These are phyloP conservation scores for Merops nubicus DNA, from an alignment of 2,113 vertebrate species.

Conservation along the genomic window DNA sequence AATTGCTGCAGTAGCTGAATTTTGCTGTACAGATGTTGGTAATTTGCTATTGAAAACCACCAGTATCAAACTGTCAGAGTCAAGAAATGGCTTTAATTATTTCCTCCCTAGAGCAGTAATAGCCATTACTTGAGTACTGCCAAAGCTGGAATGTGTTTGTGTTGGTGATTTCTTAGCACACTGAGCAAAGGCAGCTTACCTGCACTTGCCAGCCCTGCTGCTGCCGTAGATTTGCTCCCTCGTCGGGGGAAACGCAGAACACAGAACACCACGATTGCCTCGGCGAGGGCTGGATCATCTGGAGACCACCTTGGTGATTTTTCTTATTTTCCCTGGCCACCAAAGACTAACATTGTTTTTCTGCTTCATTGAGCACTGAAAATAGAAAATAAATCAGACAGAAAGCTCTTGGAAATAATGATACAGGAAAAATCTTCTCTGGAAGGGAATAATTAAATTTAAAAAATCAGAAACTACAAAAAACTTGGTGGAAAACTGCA, in stretches of 20 bases:
- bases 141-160: conserved; percentile 31
- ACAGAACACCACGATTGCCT: background rate
- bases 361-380: conserved; percentile 1
- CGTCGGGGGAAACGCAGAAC: background rate
- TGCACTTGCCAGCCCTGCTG: background rate
- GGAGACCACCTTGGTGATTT: background rate
- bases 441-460: background rate
- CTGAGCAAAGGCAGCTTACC: background rate
- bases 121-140: conserved; percentile 25
- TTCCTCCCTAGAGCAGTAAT: conserved; percentile 60
- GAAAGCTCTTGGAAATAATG: background rate
- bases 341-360: conserved; percentile 30
- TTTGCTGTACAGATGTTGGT: conserved; percentile 50
- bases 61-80: conserved; percentile 57
- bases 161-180: background rate
- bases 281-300: background rate
- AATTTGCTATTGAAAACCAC: conserved; percentile 65
- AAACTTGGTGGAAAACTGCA: background rate
- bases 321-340: background rate
- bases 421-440: background rate
- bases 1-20: conserved; percentile 30
- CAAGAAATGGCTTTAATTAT: conserved; percentile 71
- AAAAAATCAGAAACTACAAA: background rate
- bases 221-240: background rate
- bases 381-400: conserved; percentile 34